Evolutionary conservation across 2,113 vertebrate genomes (phyloP), one percentile per base, ranked within the genome.

Genomic region (Tursiops truncatus): DNA sequence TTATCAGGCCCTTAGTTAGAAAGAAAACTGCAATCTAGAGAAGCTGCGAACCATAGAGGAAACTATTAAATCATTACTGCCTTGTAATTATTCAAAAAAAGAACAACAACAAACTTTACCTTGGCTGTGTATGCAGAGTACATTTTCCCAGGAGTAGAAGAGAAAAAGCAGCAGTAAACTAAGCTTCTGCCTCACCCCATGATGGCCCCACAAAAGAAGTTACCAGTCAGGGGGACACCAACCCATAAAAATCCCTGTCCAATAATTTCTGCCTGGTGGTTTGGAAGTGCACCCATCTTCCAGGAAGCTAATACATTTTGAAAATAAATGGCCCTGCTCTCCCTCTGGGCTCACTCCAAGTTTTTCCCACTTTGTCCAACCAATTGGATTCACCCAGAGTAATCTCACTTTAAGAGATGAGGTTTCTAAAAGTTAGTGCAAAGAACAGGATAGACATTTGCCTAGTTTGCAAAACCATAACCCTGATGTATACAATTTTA

Each of bases 261-360:
- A 44, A 6, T 8, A 33, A 47, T 41, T 96, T 38, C 73, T 93
- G 23, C 28, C 50, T 60, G 11, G n/a, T 50, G 23, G 21, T 38
- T 83, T 92, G 26, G 36, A 92, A 95, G 83, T 60, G 9, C 62
- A 17, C 25, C 77, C 11, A 83, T 87, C 50, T 79, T 81, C 47
- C 21, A 89, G 4, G 62, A 36, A 83, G n/a, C 56, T 38, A 89
- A 91, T 71, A 65, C 7, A 38, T 80, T 95, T 73, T 76, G 65
- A 95, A 95, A 93, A 62, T 50, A 92, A 96, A 70, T 83, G 71
- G 8, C 33, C 50, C n/a, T 70, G 26, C 8, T 92, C 38, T 68
- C 36, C 63, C 10, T 5, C 47, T 26, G 0, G 3, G 4, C 15
- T 71, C n/a, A n/a, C 44, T 95, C 33, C 74, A 92, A 58, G 21